These are phyloP conservation scores for Miichthys miiuy DNA, from an alignment of 2,797 vertebrate genomes.

Conservation along the genomic window DNA sequence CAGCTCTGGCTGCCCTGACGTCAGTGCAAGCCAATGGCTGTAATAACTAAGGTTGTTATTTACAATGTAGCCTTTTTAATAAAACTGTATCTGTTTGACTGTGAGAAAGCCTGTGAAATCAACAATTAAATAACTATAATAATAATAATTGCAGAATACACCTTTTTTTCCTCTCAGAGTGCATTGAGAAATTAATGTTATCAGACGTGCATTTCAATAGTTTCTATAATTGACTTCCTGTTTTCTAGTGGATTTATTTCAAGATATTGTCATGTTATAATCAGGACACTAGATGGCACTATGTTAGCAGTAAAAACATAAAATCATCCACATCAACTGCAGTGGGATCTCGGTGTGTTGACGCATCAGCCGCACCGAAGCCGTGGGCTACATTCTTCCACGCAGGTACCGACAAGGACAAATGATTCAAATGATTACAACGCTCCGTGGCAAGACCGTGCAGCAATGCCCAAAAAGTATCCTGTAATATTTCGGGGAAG, in stretches of 20 bases:
- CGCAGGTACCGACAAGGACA: neutral
- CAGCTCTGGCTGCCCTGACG: neutral
- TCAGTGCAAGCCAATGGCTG: neutral
- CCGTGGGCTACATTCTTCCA: neutral
- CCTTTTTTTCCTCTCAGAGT: neutral
- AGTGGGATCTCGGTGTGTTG: neutral
- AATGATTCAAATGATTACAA: neutral
- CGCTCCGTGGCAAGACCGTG: neutral
- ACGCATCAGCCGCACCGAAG: no score
- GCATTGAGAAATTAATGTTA: slow-evolving; percentile 21
- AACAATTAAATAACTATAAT: neutral
- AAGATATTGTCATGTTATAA: neutral
- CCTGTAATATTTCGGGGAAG: neutral
- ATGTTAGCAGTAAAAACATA: neutral
- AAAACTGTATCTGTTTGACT: neutral
- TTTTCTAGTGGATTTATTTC: neutral
- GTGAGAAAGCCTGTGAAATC: neutral
- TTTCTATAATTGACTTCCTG: neutral
- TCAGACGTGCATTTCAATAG: neutral
- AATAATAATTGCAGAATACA: neutral
- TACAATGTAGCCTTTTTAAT: neutral
- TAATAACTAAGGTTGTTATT: neutral
- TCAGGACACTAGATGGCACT: slow-evolving; percentile 57
- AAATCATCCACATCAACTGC: neutral
- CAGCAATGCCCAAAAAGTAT: neutral